Evolutionary conservation across 2,797 vertebrate species (phyloP), one percentile per base, ranked within the genome.

Genomic region (Hybognathus amarus): DNA sequence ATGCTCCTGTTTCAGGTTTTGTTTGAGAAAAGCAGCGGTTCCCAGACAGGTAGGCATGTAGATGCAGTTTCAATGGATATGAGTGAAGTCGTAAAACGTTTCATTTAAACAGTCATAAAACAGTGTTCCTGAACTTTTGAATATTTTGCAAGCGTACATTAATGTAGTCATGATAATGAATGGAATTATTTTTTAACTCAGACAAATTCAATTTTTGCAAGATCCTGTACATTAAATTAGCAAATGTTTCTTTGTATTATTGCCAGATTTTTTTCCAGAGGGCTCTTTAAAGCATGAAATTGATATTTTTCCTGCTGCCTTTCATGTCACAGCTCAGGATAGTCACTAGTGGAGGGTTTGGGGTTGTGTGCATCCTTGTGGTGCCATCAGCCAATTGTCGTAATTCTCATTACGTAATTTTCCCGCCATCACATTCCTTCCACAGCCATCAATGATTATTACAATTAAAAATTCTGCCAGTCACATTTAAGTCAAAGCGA

Each of bases 401-500:
- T 17, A 30, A 68, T 36, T 38, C 33, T 20, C 63, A n/a, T 68
- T 18, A 36, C 30, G 0, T 67, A 0, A 38, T 54, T 68, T 68
- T 50, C 30, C 17, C 17, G 30, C 64, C 30, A 79, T 79, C 61
- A 68, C 18, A 67, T 68, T 68, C 63, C 15, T 77, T 69, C 64
- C 33, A 70, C 4, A 75, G 50, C 45, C 59, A 80, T 86, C 80
- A 73, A 30, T 22, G 40, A 56, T 77, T 68, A 83, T 77, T 73
- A 69, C 77, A 82, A 42, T 84, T 73, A 79, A 59, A 38, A 76
- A n/a, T 66, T 38, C 84, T 67, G 63, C 80, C 87, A 76, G 45
- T 83, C 70, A 82, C 27, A 27, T 38, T 68, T 76, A 66, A 69
- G 18, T 36, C 36, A 52, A 30, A 47, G 38, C 40, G 45, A 71